phyloP scores from a whole-genome alignment of 2,888 invertebrate species.

The Aproaerema taeniolella region DNA sequence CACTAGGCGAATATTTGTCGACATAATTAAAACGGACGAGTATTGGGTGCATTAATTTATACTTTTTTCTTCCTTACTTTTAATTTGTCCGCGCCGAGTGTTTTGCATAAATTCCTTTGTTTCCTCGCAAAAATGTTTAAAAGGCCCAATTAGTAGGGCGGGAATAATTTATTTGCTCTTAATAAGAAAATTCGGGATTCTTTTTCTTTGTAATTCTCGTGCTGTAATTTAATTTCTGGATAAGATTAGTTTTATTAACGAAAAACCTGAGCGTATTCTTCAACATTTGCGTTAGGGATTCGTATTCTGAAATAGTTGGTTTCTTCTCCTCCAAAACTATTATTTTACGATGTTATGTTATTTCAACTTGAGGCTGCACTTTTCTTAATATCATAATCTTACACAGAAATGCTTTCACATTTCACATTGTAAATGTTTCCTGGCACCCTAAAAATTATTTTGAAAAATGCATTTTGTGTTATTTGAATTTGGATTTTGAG shows the following conservation, averaged over 20 bases:
- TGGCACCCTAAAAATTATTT: conserved; percentile 56
- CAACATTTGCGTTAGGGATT: too few relatives aligned
- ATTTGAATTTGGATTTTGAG: conserved; percentile 21
- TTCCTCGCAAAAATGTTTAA: conserved; percentile 43
- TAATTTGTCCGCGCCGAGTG: conserved; percentile 67
- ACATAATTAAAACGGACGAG: conserved; percentile 68
- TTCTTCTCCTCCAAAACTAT: too few relatives aligned
- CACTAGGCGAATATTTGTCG: conserved; percentile 19
- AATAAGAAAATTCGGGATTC: conserved; percentile 48
- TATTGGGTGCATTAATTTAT: conserved; percentile 71
- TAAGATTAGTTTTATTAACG: not conserved
- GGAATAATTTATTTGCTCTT: conserved; percentile 64
- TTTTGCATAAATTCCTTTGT: conserved; percentile 72
- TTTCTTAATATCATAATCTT: conserved; percentile 70
- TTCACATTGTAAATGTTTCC: conserved; percentile 42
- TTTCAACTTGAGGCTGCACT: too few relatives aligned
- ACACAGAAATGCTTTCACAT: conserved; percentile 75
- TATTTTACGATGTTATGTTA: not conserved
- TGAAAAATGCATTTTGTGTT: conserved; percentile 22
- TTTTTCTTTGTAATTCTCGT: conserved; percentile 18
- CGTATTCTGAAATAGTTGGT: too few relatives aligned
- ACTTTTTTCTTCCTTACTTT: conserved; percentile 59
- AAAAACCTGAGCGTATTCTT: too few relatives aligned
- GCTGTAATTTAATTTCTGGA: too few relatives aligned
- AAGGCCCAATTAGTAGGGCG: conserved; percentile 61